phyloP scores from a whole-genome alignment of 2,113 vertebrate species.

The Nycticryphes semicollaris region DNA sequence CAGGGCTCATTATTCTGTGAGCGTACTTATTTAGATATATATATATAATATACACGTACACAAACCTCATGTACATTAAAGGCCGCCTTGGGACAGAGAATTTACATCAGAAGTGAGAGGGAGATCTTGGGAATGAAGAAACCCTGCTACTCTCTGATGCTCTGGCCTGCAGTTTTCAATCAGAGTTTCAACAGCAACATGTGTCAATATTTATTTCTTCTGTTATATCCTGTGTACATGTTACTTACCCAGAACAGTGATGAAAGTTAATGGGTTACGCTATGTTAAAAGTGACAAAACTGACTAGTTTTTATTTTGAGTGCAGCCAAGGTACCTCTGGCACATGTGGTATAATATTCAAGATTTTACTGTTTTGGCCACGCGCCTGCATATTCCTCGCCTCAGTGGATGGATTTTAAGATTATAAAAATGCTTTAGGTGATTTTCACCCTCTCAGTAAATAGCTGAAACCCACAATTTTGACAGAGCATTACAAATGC shows the following conservation, averaged over 20 bases:
- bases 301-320: slow-evolving; percentile 16
- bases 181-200: slow-evolving; percentile 27
- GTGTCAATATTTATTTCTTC: slow-evolving; percentile 59
- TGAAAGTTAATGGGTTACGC: slow-evolving; percentile 57
- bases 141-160: background rate
- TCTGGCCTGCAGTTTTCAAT: slow-evolving; percentile 28
- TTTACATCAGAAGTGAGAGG: slow-evolving; percentile 38
- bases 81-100: background rate
- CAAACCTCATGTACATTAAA: slow-evolving; percentile 36
- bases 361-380: slow-evolving; percentile 27
- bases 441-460: background rate
- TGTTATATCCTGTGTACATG: background rate
- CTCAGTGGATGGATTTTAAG: background rate
- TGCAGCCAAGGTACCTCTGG: background rate
- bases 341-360: background rate
- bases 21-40: background rate
- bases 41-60: slow-evolving; percentile 36
- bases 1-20: slow-evolving; percentile 43
- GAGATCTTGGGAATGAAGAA: slow-evolving; percentile 9
- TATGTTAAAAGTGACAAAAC: slow-evolving; percentile 32
- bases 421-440: background rate
- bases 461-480: background rate
- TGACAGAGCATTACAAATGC: background rate
- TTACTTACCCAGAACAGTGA: slow-evolving; percentile 40
- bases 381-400: background rate